Evolutionary conservation across 2,797 vertebrate genomes (phyloP).

Genomic region (Acestrorhynchus altus): DNA sequence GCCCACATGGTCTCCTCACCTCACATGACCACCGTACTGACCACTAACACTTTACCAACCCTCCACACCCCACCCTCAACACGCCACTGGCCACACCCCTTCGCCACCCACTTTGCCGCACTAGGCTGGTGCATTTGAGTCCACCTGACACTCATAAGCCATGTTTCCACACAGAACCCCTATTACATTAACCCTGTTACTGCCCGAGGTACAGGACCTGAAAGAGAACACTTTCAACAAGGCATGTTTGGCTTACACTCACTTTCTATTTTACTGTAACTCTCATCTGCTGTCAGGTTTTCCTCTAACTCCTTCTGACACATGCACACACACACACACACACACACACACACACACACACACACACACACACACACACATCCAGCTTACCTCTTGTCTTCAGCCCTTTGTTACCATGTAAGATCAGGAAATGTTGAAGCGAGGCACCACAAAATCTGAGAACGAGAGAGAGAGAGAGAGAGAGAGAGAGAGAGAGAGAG

Average conservation of each 20-base stretch:
- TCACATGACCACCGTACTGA: neutral
- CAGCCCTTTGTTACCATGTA: conserved; percentile 77
- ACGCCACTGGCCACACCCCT: neutral
- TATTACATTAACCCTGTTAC: no score
- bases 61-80: neutral
- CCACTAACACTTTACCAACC: conserved; percentile 37
- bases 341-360: conserved; percentile 23
- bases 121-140: neutral
- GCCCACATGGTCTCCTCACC: neutral
- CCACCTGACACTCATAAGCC: no score
- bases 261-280: conserved; percentile 25
- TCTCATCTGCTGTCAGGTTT: neutral
- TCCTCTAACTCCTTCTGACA: neutral
- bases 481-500: neutral
- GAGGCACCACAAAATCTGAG: conserved; percentile 67
- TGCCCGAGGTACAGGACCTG: no score
- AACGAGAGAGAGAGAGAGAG: neutral
- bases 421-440: conserved; percentile 75
- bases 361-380: neutral
- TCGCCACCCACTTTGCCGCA: neutral
- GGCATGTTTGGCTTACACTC: conserved; percentile 4
- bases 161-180: no score
- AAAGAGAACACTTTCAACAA: no score
- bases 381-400: conserved; percentile 71
- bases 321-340: conserved; percentile 7